Percentiles rank a stretch among this genome's conserved stretches.
Evolutionary conservation across 2,797 vertebrate genomes (phyloP).

Genomic region (Pteropus rufus): DNA sequence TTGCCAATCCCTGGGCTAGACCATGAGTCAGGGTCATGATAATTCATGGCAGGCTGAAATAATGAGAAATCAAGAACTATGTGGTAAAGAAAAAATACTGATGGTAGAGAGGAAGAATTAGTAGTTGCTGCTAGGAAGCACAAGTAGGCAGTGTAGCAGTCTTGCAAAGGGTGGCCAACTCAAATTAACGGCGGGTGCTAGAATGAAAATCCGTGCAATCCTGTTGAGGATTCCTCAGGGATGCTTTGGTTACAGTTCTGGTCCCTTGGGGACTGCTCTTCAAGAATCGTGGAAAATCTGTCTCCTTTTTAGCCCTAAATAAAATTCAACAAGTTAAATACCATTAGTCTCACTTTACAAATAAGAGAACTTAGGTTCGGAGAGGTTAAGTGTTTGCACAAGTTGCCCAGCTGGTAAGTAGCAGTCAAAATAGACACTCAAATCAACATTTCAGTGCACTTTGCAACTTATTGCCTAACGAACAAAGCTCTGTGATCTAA

Average conservation of each 20-base stretch:
- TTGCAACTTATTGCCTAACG: background rate
- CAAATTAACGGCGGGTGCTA: background rate
- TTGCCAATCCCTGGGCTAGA: background rate
- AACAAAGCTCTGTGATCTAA: background rate
- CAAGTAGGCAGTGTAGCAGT: background rate
- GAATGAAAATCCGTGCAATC: background rate
- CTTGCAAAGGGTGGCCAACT: background rate
- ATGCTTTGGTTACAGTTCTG: background rate
- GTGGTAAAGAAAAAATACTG: background rate
- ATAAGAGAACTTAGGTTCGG: background rate
- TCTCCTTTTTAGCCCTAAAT: background rate
- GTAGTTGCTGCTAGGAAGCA: background rate
- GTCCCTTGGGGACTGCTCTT: background rate
- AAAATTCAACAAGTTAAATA: background rate
- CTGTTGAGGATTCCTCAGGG: background rate
- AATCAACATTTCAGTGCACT: background rate
- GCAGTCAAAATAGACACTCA: background rate
- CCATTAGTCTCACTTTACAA: background rate
- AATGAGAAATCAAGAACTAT: background rate
- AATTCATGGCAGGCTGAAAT: background rate
- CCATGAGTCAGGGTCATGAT: background rate
- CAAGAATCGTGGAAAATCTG: background rate
- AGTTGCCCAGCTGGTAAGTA: background rate
- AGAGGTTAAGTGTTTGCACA: background rate
- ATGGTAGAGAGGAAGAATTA: background rate